Percentiles rank a stretch among this genome's conserved stretches.
Conservation (phyloP, 2,888 invertebrate species). For the Tipula confusa region DNA sequence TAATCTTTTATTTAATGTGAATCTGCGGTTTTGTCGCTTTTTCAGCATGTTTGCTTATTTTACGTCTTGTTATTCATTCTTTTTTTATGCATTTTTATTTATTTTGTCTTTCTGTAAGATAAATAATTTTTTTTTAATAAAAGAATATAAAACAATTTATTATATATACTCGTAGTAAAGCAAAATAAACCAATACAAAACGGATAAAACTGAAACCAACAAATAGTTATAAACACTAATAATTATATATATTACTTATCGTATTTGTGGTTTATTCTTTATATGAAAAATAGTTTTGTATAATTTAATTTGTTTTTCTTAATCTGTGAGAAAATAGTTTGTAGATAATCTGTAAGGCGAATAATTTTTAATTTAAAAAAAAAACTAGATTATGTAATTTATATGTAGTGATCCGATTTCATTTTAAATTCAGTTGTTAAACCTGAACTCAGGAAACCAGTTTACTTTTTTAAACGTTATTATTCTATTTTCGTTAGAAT, state of each 20-base stretch:
- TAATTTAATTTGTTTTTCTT: not conserved
- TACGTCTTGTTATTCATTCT: not conserved
- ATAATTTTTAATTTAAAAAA: no score
- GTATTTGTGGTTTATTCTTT: not conserved
- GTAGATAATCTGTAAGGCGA: no score
- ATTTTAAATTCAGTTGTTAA: no score
- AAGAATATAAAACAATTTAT: not conserved
- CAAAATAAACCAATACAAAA: not conserved
- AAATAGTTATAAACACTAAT: not conserved
- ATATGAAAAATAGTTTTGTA: not conserved
- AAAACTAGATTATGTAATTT: no score
- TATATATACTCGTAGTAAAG: not conserved
- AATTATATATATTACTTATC: conserved; percentile 3
- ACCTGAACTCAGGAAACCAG: no score
- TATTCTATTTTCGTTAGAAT: no score
- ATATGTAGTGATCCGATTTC: no score
- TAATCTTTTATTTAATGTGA: not conserved
- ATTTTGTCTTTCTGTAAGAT: not conserved
- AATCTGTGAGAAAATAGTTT: not conserved
- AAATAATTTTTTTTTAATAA: not conserved
- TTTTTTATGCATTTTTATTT: not conserved
- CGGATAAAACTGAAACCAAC: not conserved
- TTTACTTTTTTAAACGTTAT: no score
- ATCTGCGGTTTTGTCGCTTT: not conserved
- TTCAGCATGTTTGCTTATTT: not conserved